Evolutionary conservation across 1,140 invertebrate species (phyloP).

Genomic region (Globodera ellingtonae): DNA sequence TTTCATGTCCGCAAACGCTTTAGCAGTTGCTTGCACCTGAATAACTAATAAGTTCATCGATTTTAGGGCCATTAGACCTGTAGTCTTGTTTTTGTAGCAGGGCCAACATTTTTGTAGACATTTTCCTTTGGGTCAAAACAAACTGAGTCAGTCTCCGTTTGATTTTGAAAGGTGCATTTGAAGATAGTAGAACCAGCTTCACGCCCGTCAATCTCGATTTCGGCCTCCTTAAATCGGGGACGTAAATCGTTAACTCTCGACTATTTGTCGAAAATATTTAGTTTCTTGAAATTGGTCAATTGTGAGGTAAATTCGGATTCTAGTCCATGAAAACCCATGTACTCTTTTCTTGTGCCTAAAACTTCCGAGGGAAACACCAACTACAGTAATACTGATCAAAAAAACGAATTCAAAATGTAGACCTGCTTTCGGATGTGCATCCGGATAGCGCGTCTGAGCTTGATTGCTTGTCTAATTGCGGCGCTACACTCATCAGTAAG

Average conservation of each 20-base stretch:
- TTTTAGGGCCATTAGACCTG: slow-evolving; percentile 10
- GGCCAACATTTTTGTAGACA: slow-evolving; percentile 32
- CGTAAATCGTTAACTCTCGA: not conserved
- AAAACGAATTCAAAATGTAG: not conserved
- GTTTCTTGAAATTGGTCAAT: no score
- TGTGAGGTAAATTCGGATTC: not conserved
- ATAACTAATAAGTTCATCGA: not conserved
- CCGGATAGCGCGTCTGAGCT: slow-evolving; percentile 1
- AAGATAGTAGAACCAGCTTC: slow-evolving; percentile 2
- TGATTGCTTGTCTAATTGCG: slow-evolving; percentile 30
- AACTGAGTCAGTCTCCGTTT: slow-evolving; percentile 24
- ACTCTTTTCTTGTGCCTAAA: not conserved
- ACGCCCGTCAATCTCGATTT: slow-evolving; percentile 13
- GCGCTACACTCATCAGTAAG: slow-evolving; percentile 39
- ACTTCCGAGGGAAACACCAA: not conserved
- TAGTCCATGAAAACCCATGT: no score
- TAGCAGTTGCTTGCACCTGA: slow-evolving; percentile 49
- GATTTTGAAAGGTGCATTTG: slow-evolving; percentile 33
- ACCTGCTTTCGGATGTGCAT: slow-evolving; percentile 25
- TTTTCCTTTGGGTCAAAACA: slow-evolving; percentile 25
- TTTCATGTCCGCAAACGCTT: slow-evolving; percentile 44
- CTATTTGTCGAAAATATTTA: no score
- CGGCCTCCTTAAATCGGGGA: slow-evolving; percentile 15
- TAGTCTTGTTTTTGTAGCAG: slow-evolving; percentile 18
- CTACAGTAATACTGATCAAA: not conserved